Conservation (phyloP, 2,888 invertebrate genomes). For the Smittia sp. region DNA sequence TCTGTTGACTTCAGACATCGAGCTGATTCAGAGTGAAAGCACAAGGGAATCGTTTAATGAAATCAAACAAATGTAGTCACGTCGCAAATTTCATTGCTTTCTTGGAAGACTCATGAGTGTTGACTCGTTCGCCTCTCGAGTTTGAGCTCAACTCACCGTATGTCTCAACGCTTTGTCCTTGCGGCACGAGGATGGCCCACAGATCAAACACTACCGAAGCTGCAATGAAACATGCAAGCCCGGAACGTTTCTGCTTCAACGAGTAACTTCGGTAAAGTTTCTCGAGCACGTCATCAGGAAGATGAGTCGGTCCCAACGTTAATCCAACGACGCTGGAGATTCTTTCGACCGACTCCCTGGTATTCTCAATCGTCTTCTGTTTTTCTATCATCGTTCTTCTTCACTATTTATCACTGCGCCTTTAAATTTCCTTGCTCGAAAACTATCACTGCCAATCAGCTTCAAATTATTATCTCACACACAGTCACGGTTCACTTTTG, state of each 20-base stretch:
- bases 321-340: conserved; percentile 26
- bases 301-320: neutral
- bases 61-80: no score
- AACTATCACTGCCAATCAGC: neutral
- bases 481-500: neutral
- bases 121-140: neutral
- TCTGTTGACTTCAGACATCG: no score
- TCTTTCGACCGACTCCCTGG: conserved; percentile 15
- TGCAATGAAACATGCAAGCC: conserved; percentile 66
- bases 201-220: conserved; percentile 66
- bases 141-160: conserved; percentile 48
- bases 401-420: neutral
- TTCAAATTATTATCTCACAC: conserved; percentile 6
- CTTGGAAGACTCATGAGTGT: neutral
- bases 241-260: conserved; percentile 68
- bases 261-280: conserved; percentile 70
- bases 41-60: no score
- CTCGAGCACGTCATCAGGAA: conserved; percentile 62
- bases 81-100: no score
- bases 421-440: neutral
- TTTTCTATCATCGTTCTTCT: neutral
- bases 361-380: neutral
- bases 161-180: conserved; percentile 53
- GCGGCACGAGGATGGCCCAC: conserved; percentile 60
- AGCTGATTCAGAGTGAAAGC: no score